Evolutionary conservation across 2,797 vertebrate species (phyloP), one percentile per base, ranked within the genome.

Genomic region (Dicrostonyx torquatus): DNA sequence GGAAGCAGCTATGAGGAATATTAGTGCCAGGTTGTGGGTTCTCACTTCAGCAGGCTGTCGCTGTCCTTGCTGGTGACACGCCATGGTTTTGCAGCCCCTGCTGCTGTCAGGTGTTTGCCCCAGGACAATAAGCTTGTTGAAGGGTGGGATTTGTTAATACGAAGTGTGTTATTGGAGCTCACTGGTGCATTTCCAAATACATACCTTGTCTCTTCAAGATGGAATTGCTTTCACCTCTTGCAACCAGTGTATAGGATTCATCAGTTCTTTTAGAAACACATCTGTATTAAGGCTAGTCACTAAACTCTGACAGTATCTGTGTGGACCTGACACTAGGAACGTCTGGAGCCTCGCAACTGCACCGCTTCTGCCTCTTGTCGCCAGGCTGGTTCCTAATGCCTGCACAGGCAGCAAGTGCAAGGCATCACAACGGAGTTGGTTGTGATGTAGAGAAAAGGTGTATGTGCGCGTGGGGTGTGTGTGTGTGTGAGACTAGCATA

Each of bases 211-310:
- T 92, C 79, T 92, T 90, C 66, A 68, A n/a, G 53, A 13, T 73
- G 76, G 66, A 87, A 55, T 93, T 50, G 24, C 55, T 85, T 66
- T 93, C n/a, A 34, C 55, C n/a, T 29, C 45, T 43, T 80, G 31
- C 73, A 80, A 7, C 60, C 96, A 83, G 92, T 97, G 97, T 97
- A 97, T 94, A 97, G 96, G 94, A 97, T 97, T 97, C 97, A 98
- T 98, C 98, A 98, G 97, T 97, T 97, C 95, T 94, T 92, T 97
- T 97, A 98, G 97, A 98, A 96, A 82, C 93, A 95, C 89, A 90
- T 89, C 82, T 82, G 37, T 96, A 96, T 97, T 97, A 97, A 97
- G 98, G 95, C 75, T 68, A 94, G 91, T 94, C 98, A 98, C 98
- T 97, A 98, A 97, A 97, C 94, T 94, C 89, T 97, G 92, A 87